phyloP scores from a whole-genome alignment of 2,888 invertebrate species.

The Dicyrtoma fusca region DNA sequence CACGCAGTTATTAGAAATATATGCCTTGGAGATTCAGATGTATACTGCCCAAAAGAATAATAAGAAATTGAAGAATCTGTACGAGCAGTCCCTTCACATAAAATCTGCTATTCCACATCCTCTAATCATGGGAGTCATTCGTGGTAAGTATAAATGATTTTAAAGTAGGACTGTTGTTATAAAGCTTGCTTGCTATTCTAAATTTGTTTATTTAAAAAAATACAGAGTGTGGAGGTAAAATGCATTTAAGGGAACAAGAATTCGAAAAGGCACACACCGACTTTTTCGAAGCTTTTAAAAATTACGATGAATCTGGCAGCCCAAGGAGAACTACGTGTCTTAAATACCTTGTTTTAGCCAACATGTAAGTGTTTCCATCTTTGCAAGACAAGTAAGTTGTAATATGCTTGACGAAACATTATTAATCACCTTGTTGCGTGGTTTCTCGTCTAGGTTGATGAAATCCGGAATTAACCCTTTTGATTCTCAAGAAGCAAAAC shows the following conservation, averaged over 20 bases:
- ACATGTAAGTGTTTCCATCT: constrained; percentile 78
- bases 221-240: constrained; percentile 96
- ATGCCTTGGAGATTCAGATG: constrained; percentile 99
- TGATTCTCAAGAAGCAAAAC: constrained; percentile 99
- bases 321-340: constrained; percentile 94
- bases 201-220: too few relatives aligned
- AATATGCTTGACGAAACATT: constrained; percentile 1
- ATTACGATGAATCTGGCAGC: constrained; percentile 98
- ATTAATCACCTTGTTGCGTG: neutral
- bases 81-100: constrained; percentile 97
- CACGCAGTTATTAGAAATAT: constrained; percentile 96
- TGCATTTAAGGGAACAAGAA: constrained; percentile 98
- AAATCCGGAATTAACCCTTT: constrained; percentile 99
- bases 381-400: neutral
- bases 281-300: constrained; percentile 99
- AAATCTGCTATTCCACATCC: constrained; percentile 99
- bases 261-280: constrained; percentile 99
- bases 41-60: constrained; percentile 99
- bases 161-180: too few relatives aligned
- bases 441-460: constrained; percentile 75
- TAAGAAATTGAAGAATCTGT: constrained; percentile 92
- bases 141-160: constrained; percentile 67
- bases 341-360: constrained; percentile 96
- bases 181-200: too few relatives aligned
- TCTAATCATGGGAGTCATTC: constrained; percentile 97